Conservation (phyloP, 1,140 invertebrate species). For the Amphibalanus amphitrite region DNA sequence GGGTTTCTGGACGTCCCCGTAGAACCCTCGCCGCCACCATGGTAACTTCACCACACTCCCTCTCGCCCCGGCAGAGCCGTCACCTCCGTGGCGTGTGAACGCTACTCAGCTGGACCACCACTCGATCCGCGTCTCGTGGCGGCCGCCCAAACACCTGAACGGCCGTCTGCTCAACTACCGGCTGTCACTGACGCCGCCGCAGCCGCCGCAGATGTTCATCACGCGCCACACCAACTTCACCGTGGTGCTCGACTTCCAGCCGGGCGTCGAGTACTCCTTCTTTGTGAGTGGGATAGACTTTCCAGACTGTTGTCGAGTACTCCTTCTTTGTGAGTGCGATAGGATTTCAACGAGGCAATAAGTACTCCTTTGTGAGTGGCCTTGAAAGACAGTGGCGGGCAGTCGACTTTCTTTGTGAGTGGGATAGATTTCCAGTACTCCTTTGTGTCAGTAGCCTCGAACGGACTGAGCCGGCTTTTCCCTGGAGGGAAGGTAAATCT, state of each 20-base stretch:
- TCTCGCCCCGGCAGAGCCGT: neutral
- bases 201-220: neutral
- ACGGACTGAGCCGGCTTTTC: too few species aligned
- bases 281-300: slow-evolving; percentile 35
- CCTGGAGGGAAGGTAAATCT: too few species aligned
- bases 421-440: too few species aligned
- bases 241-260: slow-evolving; percentile 37
- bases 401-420: too few species aligned
- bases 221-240: slow-evolving; percentile 17
- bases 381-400: too few species aligned
- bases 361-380: too few species aligned
- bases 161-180: slow-evolving; percentile 42
- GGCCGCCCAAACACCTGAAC: slow-evolving; percentile 38
- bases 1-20: too few species aligned
- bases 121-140: slow-evolving; percentile 47
- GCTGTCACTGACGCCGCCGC: slow-evolving; percentile 32
- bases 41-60: neutral
- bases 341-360: too few species aligned
- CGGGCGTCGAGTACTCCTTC: slow-evolving; percentile 47
- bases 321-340: neutral
- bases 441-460: too few species aligned
- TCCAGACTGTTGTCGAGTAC: neutral
- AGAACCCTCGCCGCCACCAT: too few species aligned
- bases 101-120: slow-evolving; percentile 27
- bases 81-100: neutral